Conservation (phyloP, 2,888 invertebrate species). For the Drosophila picticornis region DNA sequence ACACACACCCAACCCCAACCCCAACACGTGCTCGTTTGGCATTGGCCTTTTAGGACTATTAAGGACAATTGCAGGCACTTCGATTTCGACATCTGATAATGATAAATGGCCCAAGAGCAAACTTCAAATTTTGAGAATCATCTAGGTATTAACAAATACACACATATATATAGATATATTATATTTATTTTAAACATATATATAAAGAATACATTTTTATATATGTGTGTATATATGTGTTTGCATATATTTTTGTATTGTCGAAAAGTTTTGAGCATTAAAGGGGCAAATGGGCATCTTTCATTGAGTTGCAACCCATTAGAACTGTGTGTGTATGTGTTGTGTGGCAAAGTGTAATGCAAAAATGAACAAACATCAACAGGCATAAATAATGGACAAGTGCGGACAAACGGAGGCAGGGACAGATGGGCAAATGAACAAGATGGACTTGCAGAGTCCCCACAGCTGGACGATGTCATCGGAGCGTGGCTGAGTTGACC, state of each 20-base stretch:
- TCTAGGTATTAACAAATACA: neutral
- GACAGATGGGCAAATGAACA: neutral
- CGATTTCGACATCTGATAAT: conserved; percentile 33
- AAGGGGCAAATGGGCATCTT: neutral
- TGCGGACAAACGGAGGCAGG: neutral
- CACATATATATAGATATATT: too few relatives aligned
- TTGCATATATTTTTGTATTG: neutral
- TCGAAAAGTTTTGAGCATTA: neutral
- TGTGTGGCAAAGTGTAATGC: conserved; percentile 46
- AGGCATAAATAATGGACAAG: conserved; percentile 67
- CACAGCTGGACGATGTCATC: conserved; percentile 5
- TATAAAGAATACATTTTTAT: too few relatives aligned
- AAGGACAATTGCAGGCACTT: conserved; percentile 39
- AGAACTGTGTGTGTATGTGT: neutral
- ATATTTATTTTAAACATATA: too few relatives aligned
- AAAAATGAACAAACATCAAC: conserved; percentile 66
- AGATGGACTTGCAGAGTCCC: conserved; percentile 24
- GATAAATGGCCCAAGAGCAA: conserved; percentile 36
- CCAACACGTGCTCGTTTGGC: neutral
- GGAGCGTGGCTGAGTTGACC: conserved; percentile 47
- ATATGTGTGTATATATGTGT: neutral
- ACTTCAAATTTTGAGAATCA: conserved; percentile 29
- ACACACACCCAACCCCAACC: neutral
- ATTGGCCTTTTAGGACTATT: conserved; percentile 27
- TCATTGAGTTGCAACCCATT: neutral